phyloP scores from a whole-genome alignment of 2,888 invertebrate species.

The Lepidocyrtinus sp. region DNA sequence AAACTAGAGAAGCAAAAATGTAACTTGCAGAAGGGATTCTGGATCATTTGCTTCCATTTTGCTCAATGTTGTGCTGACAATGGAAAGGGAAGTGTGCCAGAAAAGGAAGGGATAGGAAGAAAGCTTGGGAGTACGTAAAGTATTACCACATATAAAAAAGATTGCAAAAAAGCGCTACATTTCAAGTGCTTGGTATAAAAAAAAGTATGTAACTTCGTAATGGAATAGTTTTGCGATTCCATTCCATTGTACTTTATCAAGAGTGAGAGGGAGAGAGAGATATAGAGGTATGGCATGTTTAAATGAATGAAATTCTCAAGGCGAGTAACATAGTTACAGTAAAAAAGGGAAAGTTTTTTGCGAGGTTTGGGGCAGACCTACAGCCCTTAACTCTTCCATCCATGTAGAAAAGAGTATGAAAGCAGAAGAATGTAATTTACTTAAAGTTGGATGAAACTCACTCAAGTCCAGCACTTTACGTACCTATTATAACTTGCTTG shows the following conservation, averaged over 20 bases:
- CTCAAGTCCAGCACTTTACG: neutral
- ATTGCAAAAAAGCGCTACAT: conserved; percentile 32
- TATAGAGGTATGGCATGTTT: neutral
- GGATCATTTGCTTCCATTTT: conserved; percentile 54
- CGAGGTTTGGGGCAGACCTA: neutral
- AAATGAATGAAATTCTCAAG: neutral
- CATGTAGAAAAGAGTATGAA: conserved; percentile 28
- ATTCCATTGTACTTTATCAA: neutral
- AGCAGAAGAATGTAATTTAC: conserved; percentile 39
- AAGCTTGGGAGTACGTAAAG: conserved; percentile 7
- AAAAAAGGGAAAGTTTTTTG: neutral
- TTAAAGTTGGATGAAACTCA: conserved; percentile 42
- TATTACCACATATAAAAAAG: conserved; percentile 20
- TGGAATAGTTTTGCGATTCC: neutral
- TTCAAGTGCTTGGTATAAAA: conserved; percentile 31
- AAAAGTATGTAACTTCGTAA: neutral
- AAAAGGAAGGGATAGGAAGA: conserved; percentile 12
- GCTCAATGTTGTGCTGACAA: conserved; percentile 48
- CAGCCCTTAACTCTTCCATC: conserved; percentile 24
- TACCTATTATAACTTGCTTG: neutral
- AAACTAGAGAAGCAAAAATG: neutral
- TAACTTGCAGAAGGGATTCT: conserved; percentile 41
- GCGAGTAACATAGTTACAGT: neutral
- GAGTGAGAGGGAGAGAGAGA: too few species aligned
- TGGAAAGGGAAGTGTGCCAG: conserved; percentile 57